Percentiles rank a stretch among this genome's conserved stretches.
Evolutionary conservation across 2,888 invertebrate genomes (phyloP).

Genomic region (Drosophila mayaguana): DNA sequence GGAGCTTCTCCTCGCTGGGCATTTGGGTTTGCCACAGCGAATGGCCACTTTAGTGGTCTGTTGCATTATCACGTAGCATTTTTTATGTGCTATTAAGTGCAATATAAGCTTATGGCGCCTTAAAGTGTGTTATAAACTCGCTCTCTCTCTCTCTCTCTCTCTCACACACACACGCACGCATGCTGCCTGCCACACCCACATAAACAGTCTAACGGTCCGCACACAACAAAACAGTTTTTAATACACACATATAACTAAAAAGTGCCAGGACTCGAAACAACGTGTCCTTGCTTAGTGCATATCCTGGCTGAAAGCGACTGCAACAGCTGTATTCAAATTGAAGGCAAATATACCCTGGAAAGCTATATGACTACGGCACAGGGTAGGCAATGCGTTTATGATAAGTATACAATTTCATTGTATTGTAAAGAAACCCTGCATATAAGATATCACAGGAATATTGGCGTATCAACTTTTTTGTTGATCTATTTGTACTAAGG

Average conservation of each 20-base stretch:
- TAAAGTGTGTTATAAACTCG: slow-evolving; percentile 74
- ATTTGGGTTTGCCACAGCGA: slow-evolving; percentile 43
- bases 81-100: slow-evolving; percentile 81
- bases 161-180: slow-evolving; percentile 6
- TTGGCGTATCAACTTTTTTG: no score
- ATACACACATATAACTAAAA: slow-evolving; percentile 59
- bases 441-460: neutral
- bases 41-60: slow-evolving; percentile 74
- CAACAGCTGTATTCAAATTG: slow-evolving; percentile 23
- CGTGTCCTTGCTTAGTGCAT: neutral
- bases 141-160: neutral
- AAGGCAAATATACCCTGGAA: slow-evolving; percentile 13
- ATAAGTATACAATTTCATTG: neutral
- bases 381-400: neutral
- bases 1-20: slow-evolving; percentile 13
- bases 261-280: slow-evolving; percentile 29
- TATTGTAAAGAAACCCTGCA: neutral
- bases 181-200: slow-evolving; percentile 20
- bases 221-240: slow-evolving; percentile 60
- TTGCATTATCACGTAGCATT: slow-evolving; percentile 76
- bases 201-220: slow-evolving; percentile 45
- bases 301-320: slow-evolving; percentile 12
- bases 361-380: neutral
- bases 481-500: no score
- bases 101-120: slow-evolving; percentile 76